These are phyloP conservation scores for Acanthurus tractus DNA, from an alignment of 2,797 vertebrate genomes.

Conservation along the genomic window DNA sequence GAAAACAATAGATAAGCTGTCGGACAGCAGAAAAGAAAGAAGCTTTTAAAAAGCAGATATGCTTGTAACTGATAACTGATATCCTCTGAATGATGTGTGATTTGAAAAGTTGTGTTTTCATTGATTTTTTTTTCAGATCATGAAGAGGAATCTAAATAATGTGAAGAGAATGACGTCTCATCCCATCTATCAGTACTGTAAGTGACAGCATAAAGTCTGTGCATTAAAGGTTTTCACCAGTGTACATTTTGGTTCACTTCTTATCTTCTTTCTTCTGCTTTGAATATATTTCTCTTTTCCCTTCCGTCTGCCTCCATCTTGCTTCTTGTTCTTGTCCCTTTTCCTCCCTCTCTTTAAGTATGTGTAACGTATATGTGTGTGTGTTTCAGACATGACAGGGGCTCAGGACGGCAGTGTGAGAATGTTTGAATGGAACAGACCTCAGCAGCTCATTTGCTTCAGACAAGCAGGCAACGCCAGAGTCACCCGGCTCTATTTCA, in stretches of 20 bases:
- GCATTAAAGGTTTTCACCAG: too few relatives aligned
- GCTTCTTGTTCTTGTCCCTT: not conserved
- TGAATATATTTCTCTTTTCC: not conserved
- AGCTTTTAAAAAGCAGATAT: too few relatives aligned
- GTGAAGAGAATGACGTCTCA: conserved; percentile 99
- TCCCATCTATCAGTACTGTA: conserved; percentile 97
- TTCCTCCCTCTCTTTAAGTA: not conserved
- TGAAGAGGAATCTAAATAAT: conserved; percentile 98
- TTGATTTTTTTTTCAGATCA: conserved; percentile 85
- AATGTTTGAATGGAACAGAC: conserved; percentile 99
- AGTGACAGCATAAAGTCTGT: conserved; percentile 75
- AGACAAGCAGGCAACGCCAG: conserved; percentile 97
- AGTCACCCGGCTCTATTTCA: conserved; percentile 97
- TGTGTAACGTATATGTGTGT: conserved; percentile 39
- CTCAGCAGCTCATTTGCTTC: conserved; percentile 97
- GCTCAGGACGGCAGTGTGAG: conserved; percentile 98
- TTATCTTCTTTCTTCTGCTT: not conserved
- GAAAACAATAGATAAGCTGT: not conserved
- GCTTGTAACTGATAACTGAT: too few relatives aligned
- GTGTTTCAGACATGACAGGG: conserved; percentile 92
- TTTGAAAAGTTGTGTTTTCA: not conserved
- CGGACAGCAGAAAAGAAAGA: not conserved
- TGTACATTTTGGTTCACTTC: not conserved
- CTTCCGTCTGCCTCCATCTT: not conserved
- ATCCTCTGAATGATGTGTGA: too few relatives aligned